Base-by-base conservation (phyloP, 2,113 vertebrate species). In the Heterotis niloticus region DNA sequence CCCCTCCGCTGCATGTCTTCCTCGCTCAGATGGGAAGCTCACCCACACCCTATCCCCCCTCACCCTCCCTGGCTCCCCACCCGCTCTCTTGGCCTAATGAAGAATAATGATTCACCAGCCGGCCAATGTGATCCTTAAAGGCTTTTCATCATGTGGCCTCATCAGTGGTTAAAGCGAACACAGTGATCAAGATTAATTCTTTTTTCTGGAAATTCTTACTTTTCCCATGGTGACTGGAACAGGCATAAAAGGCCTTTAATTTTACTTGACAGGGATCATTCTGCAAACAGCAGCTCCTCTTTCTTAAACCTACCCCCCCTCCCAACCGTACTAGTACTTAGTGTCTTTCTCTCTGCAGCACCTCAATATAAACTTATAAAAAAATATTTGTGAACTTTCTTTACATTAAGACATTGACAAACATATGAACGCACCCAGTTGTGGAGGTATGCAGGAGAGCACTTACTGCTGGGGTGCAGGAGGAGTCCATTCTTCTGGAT, bases 31-130 rank as follows among this genome's bases (percentile, higher is more conserved):
- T 26, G 52, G 71, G 52, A 56, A 23, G 7, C 60, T 62, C 75
- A 26, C 71, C 26, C 75, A 23, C 60, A 60, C 12, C 4, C 65
- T 23, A 20, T 44, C 20, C 10, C 44, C 5, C 34, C 20, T 16
- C 66, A 34, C 66, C 17, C 66, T 60, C 20, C 28, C 65, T 34
- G 28, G 26, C 77, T 20, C 70, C 67, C 77, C 18, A 34, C 60
- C 66, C 28, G 24, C 56, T 16, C 26, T 34, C 77, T 60, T 10
- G 24, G 28, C 56, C 77, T 85, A 80, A 80, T 77, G 86, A 88
- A 83, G 84, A 86, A 82, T 84, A 89, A 86, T 0, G 5, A 77
- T 81, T 82, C 78, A 57, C 24, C 81, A 86, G 80, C 12, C 3
- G 80, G 28, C 81, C 73, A 81, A 69, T 5, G 80, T 79, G 85